Conservation (phyloP, 2,888 invertebrate genomes). For the Sepioteuthis lessoniana region DNA sequence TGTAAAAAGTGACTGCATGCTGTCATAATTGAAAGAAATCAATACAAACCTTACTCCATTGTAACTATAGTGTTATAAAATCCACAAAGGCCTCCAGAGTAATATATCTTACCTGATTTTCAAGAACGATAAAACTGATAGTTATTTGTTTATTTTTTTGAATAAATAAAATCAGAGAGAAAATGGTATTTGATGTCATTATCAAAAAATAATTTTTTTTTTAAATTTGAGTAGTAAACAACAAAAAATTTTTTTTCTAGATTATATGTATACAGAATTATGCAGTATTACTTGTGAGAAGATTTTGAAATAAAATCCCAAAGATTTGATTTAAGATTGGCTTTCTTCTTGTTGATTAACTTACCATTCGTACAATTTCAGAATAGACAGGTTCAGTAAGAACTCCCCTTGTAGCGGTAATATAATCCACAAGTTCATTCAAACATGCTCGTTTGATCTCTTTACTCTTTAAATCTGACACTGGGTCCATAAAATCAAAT, state of each 20-base stretch:
- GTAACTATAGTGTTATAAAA: background rate
- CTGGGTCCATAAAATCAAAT: constrained; percentile 97
- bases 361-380: constrained; percentile 98
- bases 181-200: background rate
- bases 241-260: no score
- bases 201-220: background rate
- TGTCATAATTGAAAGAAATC: background rate
- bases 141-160: background rate
- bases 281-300: background rate
- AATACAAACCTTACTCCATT: background rate
- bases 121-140: no score
- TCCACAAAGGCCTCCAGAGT: background rate
- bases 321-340: background rate
- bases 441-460: constrained; percentile 97
- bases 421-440: constrained; percentile 97
- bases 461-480: constrained; percentile 98
- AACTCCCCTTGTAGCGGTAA: constrained; percentile 90
- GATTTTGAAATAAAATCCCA: background rate
- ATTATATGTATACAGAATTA: background rate
- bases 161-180: background rate
- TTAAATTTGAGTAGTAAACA: no score
- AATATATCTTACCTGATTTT: background rate
- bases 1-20: background rate
- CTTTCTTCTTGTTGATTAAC: constrained; percentile 57
- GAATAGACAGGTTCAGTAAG: constrained; percentile 98